Evolutionary conservation across 2,113 vertebrate species (phyloP).

Genomic region (Rattus rattus): DNA sequence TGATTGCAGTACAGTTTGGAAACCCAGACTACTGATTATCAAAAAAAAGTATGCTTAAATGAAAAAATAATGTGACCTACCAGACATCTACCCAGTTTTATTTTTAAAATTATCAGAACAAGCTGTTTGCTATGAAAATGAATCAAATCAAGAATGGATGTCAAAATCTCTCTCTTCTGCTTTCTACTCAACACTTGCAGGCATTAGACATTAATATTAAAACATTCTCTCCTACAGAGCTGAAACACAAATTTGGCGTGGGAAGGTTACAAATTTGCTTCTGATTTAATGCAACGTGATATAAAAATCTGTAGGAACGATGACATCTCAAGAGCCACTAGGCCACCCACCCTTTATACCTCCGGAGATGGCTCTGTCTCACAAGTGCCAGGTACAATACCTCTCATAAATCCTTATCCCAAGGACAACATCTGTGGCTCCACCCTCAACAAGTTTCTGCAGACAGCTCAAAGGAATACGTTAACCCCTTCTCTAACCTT

Average conservation of each 20-base stretch:
- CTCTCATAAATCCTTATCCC: conserved; percentile 32
- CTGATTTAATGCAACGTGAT: conserved; percentile 41
- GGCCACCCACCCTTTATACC: conserved; percentile 15
- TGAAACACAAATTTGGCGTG: conserved; percentile 43
- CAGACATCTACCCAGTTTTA: not conserved
- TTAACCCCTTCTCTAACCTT: conserved; percentile 48
- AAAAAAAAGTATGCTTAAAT: not conserved
- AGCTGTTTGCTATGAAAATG: conserved; percentile 1
- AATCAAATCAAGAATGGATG: not conserved
- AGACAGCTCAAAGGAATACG: conserved; percentile 33
- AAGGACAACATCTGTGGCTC: conserved; percentile 43
- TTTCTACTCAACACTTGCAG: conserved; percentile 26
- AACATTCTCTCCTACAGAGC: conserved; percentile 37
- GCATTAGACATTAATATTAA: conserved; percentile 60
- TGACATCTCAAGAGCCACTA: not conserved
- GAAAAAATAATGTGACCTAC: not conserved
- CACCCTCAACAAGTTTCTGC: conserved; percentile 54
- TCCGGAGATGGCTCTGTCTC: conserved; percentile 8
- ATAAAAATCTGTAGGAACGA: conserved; percentile 28
- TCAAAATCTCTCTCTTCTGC: conserved; percentile 43
- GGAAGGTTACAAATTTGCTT: conserved; percentile 26
- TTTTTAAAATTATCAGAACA: conserved; percentile 13
- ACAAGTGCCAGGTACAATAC: not conserved
- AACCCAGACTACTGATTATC: conserved; percentile 27
- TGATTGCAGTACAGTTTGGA: not conserved